Base-by-base conservation (phyloP, 2,888 invertebrate genomes). In the Horisme vitalbata region DNA sequence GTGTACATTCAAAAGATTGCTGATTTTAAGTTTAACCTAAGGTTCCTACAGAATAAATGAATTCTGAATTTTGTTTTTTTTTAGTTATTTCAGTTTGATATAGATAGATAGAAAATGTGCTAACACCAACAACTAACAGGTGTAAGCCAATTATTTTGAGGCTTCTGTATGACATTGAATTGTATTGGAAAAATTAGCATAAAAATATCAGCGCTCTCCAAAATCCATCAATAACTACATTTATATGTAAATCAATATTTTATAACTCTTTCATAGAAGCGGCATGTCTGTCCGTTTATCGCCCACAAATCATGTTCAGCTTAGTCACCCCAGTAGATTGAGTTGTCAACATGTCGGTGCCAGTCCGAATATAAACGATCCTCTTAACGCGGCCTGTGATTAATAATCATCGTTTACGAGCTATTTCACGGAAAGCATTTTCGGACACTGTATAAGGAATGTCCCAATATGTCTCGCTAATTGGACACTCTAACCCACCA, bases 351-450 rank as follows among this genome's bases (percentile, higher is more conserved):
- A 57, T 60, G 62, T 60, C 52, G 49, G 47, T 55, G 64, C 71
- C 68, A 66, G 69, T 72, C 68, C 71, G 81, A 78, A 83, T 85
- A 82, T 77, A 79, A 84, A 84, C 71, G 72, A 73, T 63, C 65
- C 70, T 71, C 68, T 84, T 85, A 79, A 68, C 75, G 65, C 73
- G 65, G 60, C 58, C 62, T 67, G 73, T 75, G 78, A 79, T 83
- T 79, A 81, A 79, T 81, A 75, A 71, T 65, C 57, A 57, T 59
- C 62, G 48, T 80, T 83, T 82, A 82, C 72, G 75, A 75, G 63
- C 68, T 68, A 69, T 75, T 78, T 75, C 71, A 68, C 69, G 61
- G 60, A 69, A 77, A 71, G 56, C 56, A 61, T 66, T 69, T 65
- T 63, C 53, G 56, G 53, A 47, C 46, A 64, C 64, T 65, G 63